A percentile compares a stretch with the other conserved stretches of the same genome.
Evolutionary conservation across 2,797 vertebrate genomes (phyloP).

Genomic region (Miichthys miiuy): DNA sequence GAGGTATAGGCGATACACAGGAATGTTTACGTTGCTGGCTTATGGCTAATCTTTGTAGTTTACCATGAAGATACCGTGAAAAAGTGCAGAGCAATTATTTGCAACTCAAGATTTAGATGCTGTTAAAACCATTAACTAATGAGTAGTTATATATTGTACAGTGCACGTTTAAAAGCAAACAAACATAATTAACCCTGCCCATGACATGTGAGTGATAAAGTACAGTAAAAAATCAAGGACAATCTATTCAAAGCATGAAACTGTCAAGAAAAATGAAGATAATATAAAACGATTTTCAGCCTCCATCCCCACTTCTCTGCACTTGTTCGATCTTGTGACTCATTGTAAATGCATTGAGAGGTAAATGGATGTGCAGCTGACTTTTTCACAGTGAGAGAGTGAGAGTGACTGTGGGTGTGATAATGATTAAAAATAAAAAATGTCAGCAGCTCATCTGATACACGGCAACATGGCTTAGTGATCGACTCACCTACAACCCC

Average conservation of each 20-base stretch:
- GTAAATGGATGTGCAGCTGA: slow-evolving; percentile 60
- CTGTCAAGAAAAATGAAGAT: slow-evolving; percentile 38
- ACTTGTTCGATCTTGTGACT: slow-evolving; percentile 43
- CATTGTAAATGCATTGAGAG: slow-evolving; percentile 69
- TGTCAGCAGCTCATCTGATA: slow-evolving; percentile 79
- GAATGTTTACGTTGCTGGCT: too few relatives aligned
- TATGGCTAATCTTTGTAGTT: background rate
- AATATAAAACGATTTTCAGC: slow-evolving; percentile 32
- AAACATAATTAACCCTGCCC: background rate
- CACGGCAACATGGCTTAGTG: slow-evolving; percentile 57
- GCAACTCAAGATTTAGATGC: background rate
- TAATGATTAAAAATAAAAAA: slow-evolving; percentile 63
- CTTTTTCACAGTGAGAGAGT: slow-evolving; percentile 44
- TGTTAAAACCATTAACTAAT: background rate
- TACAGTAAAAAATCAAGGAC: background rate
- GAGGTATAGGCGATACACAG: too few relatives aligned
- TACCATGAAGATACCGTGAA: background rate
- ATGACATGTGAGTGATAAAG: background rate
- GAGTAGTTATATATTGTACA: background rate
- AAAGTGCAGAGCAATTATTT: background rate
- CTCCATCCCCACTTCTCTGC: slow-evolving; percentile 17
- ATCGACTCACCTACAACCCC: slow-evolving; percentile 68
- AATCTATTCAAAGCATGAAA: slow-evolving; percentile 23
- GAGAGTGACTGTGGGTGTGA: slow-evolving; percentile 54
- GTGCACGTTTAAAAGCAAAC: background rate